phyloP scores from a whole-genome alignment of 2,888 invertebrate species.

The Autographa gamma region DNA sequence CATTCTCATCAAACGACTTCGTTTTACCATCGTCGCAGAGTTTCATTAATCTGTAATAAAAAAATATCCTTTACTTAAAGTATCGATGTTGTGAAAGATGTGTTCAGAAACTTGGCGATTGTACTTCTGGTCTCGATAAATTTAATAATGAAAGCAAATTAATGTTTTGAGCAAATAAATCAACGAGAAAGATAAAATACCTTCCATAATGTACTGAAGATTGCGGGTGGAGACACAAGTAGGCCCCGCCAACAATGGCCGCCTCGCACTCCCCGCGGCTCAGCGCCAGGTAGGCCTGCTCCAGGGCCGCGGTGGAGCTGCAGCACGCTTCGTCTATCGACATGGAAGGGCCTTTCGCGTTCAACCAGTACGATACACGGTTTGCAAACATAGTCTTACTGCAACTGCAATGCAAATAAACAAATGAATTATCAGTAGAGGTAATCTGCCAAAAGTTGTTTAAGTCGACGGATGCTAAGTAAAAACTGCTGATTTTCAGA shows the following conservation, averaged over 20 bases:
- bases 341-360: constrained; percentile 71
- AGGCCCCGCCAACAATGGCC: constrained; percentile 90
- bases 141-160: too few species aligned
- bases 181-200: constrained; percentile 48
- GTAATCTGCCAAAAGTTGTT: too few species aligned
- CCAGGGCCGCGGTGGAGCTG: constrained; percentile 71
- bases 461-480: too few species aligned
- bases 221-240: constrained; percentile 89
- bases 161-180: too few species aligned
- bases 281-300: constrained; percentile 71
- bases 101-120: too few species aligned
- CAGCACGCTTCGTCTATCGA: constrained; percentile 71
- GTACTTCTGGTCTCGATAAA: too few species aligned
- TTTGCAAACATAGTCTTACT: constrained; percentile 71
- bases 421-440: neutral
- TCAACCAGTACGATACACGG: constrained; percentile 73
- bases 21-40: constrained; percentile 94
- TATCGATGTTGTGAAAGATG: too few species aligned
- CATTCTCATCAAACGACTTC: constrained; percentile 95
- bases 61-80: too few species aligned
- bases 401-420: constrained; percentile 50
- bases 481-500: too few species aligned
- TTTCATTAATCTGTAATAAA: constrained; percentile 68
- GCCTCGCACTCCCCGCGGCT: constrained; percentile 74
- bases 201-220: constrained; percentile 71